phyloP scores from a whole-genome alignment of 23 tunicate species.

The Trididemnum clinides region DNA sequence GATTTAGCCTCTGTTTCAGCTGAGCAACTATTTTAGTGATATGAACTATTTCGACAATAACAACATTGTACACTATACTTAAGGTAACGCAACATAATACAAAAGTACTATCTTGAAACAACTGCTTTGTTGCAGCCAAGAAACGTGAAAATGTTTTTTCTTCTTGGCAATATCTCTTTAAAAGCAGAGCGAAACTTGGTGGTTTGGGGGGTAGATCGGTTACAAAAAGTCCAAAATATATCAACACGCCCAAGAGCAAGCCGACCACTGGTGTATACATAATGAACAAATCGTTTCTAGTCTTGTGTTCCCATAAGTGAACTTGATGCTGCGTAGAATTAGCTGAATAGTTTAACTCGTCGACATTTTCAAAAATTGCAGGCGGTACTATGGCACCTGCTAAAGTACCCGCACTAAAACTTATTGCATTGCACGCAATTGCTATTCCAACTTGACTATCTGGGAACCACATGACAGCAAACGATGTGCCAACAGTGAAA shows the following conservation, averaged over 20 bases:
- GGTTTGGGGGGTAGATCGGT: slow-evolving; percentile 21
- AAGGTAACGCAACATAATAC: not conserved
- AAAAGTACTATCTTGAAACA: not conserved
- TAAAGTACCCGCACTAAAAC: not conserved
- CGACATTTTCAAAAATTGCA: not conserved
- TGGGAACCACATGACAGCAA: slow-evolving; percentile 26
- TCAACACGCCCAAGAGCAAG: not conserved
- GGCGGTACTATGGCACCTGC: slow-evolving; percentile 14
- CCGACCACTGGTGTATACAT: slow-evolving; percentile 8
- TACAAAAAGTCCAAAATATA: not conserved
- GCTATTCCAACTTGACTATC: slow-evolving; percentile 25
- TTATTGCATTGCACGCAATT: slow-evolving; percentile 3
- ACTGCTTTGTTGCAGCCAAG: not conserved
- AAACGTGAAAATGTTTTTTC: not conserved
- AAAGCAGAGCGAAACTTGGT: not conserved
- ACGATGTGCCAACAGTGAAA: slow-evolving; percentile 1
- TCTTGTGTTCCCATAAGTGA: not conserved
- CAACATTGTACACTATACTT: slow-evolving; percentile 7
- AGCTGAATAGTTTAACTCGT: not conserved
- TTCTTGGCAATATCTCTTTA: not conserved
- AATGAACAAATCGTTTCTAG: not conserved
- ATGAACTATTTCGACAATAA: not conserved
- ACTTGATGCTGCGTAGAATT: not conserved
- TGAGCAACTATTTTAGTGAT: not conserved
- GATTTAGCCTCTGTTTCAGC: not conserved